These are phyloP conservation scores for Vultur gryphus DNA, from an alignment of 2,797 vertebrate genomes.

Conservation along the genomic window DNA sequence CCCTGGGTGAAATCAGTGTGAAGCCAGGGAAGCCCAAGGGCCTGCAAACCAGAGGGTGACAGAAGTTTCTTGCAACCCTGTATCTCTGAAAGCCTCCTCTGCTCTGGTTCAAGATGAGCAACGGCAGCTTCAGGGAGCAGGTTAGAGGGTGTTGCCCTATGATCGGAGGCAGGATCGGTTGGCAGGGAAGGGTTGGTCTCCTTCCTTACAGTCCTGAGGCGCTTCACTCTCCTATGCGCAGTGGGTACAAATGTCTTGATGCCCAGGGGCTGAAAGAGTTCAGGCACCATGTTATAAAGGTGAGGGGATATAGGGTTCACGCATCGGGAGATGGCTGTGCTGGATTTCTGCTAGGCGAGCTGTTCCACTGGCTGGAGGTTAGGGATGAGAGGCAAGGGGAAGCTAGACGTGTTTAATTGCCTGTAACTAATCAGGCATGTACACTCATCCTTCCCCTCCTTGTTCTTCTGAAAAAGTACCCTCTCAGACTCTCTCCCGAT, in stretches of 20 bases:
- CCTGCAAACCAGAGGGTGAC: not conserved
- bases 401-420: conserved; percentile 50
- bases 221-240: not conserved
- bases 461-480: not conserved
- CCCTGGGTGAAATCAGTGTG: not conserved
- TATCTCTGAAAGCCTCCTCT: not conserved
- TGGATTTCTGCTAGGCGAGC: not conserved
- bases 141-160: not conserved
- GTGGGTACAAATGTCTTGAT: not conserved
- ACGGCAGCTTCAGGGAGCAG: accelerated
- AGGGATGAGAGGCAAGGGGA: conserved; percentile 53
- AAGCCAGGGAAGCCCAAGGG: not conserved
- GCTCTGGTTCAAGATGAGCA: not conserved
- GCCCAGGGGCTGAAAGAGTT: not conserved
- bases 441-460: conserved; percentile 38
- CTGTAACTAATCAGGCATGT: conserved; percentile 60
- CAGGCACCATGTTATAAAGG: not conserved
- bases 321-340: not conserved
- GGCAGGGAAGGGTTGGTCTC: not conserved
- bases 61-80: not conserved
- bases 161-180: accelerated
- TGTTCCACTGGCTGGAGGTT: conserved; percentile 49
- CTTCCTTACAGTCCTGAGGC: not conserved
- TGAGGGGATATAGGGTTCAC: not conserved
- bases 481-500: not conserved